phyloP scores from a whole-genome alignment of 2,797 vertebrate species.

The Acanthis flammea region DNA sequence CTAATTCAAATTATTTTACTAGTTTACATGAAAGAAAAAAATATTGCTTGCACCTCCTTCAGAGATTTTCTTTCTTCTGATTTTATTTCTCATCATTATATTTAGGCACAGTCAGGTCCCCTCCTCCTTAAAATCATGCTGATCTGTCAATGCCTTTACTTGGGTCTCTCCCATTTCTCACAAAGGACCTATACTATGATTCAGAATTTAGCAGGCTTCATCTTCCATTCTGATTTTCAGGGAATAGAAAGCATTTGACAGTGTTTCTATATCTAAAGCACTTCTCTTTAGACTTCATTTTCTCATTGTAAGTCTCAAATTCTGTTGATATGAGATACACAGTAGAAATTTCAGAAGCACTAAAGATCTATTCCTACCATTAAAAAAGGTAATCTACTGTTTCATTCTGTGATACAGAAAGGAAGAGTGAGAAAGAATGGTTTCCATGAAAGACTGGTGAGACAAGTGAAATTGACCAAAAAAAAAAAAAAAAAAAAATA shows the following conservation, averaged over 20 bases:
- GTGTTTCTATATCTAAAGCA: neutral
- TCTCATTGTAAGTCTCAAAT: slow-evolving; percentile 24
- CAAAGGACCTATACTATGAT: neutral
- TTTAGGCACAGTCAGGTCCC: neutral
- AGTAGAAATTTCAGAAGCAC: slow-evolving; percentile 28
- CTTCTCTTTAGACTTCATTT: neutral
- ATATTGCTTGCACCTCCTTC: neutral
- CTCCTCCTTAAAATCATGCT: neutral
- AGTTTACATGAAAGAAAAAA: neutral
- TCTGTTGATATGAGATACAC: slow-evolving; percentile 48
- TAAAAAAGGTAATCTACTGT: neutral
- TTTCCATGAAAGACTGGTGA: neutral
- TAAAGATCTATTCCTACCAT: slow-evolving; percentile 48
- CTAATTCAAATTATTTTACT: neutral
- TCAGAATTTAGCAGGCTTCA: neutral
- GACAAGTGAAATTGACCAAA: fast-evolving
- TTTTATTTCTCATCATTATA: neutral
- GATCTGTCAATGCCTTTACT: neutral
- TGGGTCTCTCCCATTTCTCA: neutral
- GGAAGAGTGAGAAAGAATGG: neutral
- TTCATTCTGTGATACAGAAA: neutral
- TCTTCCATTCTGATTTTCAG: neutral
- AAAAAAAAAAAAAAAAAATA: neutral
- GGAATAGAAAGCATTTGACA: neutral
- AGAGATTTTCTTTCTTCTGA: neutral